Evolutionary conservation across 2,888 invertebrate species (phyloP).

Genomic region (Ditula angustiorana): DNA sequence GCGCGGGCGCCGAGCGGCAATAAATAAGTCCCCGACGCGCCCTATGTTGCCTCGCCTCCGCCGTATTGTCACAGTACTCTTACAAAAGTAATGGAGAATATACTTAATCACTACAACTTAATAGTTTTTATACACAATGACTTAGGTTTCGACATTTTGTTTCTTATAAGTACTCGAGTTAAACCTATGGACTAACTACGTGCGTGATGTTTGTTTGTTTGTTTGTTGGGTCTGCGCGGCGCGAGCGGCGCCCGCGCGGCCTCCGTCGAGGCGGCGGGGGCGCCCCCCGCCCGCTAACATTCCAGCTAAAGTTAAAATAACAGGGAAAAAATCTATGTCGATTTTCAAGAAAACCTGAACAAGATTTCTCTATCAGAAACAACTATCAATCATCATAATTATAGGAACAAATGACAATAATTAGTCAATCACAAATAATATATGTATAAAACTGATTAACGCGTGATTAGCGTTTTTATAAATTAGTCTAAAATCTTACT

Average conservation of each 20-base stretch:
- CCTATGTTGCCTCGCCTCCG: constrained; percentile 77
- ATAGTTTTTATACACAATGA: constrained; percentile 82
- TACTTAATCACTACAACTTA: constrained; percentile 82
- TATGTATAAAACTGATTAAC: constrained; percentile 76
- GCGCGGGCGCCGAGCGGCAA: constrained; percentile 52
- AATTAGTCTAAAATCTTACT: constrained; percentile 74
- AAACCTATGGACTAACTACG: constrained; percentile 79
- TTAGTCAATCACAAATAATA: constrained; percentile 81
- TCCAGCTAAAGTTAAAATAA: constrained; percentile 62
- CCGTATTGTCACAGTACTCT: constrained; percentile 80
- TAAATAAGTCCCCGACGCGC: constrained; percentile 58
- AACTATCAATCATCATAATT: constrained; percentile 74
- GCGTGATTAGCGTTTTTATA: constrained; percentile 75
- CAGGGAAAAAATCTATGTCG: constrained; percentile 76
- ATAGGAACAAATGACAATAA: constrained; percentile 84
- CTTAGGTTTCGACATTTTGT: constrained; percentile 85
- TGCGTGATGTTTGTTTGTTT: constrained; percentile 62
- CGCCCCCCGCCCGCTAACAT: constrained; percentile 47
- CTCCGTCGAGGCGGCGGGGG: not conserved
- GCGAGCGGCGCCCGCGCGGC: constrained; percentile 17
- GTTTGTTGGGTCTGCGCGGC: too few relatives aligned
- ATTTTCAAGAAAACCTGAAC: constrained; percentile 83
- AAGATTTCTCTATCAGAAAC: constrained; percentile 72
- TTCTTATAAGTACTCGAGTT: constrained; percentile 83
- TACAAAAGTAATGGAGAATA: constrained; percentile 82